A percentile compares a stretch with the other conserved stretches of the same genome.
Conservation (phyloP, 2,888 invertebrate genomes). For the Caenorhabditis becei region DNA sequence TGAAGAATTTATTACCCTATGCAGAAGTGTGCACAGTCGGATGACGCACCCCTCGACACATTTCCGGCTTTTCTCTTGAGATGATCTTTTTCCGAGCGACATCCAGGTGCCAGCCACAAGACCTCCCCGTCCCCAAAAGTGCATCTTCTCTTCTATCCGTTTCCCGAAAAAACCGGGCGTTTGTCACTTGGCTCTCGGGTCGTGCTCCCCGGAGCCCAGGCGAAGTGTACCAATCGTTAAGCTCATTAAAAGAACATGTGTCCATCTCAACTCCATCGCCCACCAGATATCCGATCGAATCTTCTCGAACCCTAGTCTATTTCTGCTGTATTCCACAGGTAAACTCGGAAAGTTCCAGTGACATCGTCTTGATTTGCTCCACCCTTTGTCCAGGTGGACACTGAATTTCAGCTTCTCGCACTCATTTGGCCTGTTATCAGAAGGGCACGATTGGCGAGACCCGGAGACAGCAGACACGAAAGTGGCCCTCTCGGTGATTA, state of each 20-base stretch:
- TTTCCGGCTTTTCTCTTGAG: background rate
- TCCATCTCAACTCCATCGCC: slow-evolving; percentile 16
- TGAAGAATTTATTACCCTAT: background rate
- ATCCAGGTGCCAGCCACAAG: slow-evolving; percentile 26
- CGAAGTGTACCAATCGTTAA: slow-evolving; percentile 41
- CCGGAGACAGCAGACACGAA: slow-evolving; percentile 5
- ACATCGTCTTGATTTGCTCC: slow-evolving; percentile 10
- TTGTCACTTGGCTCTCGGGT: slow-evolving; percentile 40
- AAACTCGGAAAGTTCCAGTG: background rate
- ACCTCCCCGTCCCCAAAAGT: slow-evolving; percentile 40
- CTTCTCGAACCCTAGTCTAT: background rate
- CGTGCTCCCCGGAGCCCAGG: slow-evolving; percentile 9
- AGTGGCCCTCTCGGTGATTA: slow-evolving; percentile 28
- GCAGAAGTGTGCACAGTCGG: background rate
- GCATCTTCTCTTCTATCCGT: slow-evolving; percentile 37
- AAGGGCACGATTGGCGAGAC: slow-evolving; percentile 8
- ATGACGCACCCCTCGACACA: background rate
- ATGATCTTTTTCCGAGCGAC: background rate
- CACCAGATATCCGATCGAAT: slow-evolving; percentile 3
- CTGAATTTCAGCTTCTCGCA: background rate
- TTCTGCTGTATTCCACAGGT: background rate
- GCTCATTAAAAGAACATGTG: slow-evolving; percentile 56
- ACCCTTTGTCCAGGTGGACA: slow-evolving; percentile 2
- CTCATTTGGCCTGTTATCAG: slow-evolving; percentile 24
- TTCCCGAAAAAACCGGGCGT: slow-evolving; percentile 19